These are phyloP conservation scores for Spea bombifrons DNA, from an alignment of 2,113 vertebrate genomes.

Conservation along the genomic window DNA sequence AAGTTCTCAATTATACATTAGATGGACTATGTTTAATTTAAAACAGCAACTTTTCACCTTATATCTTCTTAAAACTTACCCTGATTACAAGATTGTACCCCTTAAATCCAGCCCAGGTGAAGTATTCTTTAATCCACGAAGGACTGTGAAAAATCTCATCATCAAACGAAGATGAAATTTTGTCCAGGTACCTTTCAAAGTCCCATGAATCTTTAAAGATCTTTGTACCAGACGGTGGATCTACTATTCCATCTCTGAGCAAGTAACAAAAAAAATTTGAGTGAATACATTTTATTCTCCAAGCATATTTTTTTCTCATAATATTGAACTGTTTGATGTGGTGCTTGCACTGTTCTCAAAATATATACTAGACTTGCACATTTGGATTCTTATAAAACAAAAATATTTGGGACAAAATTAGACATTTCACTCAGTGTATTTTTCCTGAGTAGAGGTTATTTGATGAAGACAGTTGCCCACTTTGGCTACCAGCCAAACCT, in stretches of 20 bases:
- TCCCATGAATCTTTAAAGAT: conserved; percentile 74
- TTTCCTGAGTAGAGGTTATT: too few relatives aligned
- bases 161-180: conserved; percentile 58
- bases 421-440: too few relatives aligned
- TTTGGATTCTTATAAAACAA: too few relatives aligned
- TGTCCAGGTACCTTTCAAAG: conserved; percentile 63
- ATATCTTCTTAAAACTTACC: conserved; percentile 55
- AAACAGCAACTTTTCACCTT: too few relatives aligned
- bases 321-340: background rate
- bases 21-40: too few relatives aligned
- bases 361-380: too few relatives aligned
- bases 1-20: too few relatives aligned
- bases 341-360: background rate
- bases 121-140: conserved; percentile 73
- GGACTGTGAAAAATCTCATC: conserved; percentile 66
- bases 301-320: too few relatives aligned
- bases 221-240: conserved; percentile 61
- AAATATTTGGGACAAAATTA: too few relatives aligned
- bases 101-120: conserved; percentile 74
- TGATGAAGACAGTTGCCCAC: too few relatives aligned
- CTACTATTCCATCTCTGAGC: conserved; percentile 60
- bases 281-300: conserved; percentile 50
- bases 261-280: conserved; percentile 37
- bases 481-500: too few relatives aligned
- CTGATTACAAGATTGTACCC: conserved; percentile 73